Base-by-base conservation (phyloP, 2,113 vertebrate genomes). In the Lophius piscatorius region DNA sequence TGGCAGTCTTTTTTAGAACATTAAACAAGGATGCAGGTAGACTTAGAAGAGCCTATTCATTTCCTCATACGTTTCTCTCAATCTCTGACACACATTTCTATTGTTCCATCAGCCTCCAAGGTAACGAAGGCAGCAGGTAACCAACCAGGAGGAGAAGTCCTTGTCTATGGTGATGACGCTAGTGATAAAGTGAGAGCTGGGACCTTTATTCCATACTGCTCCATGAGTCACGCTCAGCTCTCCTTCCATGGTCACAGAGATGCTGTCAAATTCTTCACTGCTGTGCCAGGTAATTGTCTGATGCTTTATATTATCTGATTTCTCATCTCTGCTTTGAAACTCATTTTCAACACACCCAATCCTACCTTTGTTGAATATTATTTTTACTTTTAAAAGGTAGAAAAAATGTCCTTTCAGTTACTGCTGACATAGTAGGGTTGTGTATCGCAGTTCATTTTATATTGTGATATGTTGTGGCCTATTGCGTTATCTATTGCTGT, bases 181-280 rank as follows among this genome's bases (percentile, higher is more conserved):
- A 91, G 95, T 0, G 97, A 99, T 89, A 98, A 95, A 85, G 95
- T 99, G 74, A 98, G 94, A 0, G 93, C 97, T 0, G 97, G 95
- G 54, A 99, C 96, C 0, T 95, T 97, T 20, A 93, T 99, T 12
- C 97, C 97, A 0, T 99, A 94, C 67, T 99, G 97, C 61, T 99
- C 96, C 17, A 99, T 99, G 97, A 95, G 95, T 23, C 95, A 99
- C 0, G 97, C 97, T 0, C 97, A 99, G 80, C 95, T 99, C 51
- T 98, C 95, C 82, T 99, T 99, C 89, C 97, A 99, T 0, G 97
- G 97, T 9, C 97, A 99, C 90, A 82, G 97, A 5, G 97, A 99
- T 31, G 97, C 97, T 3, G 97, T 99, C 8, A 98, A 99, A 63
- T 99, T 99, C 91, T 99, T 99, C 78, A 93, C 96, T 0, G 95